Base-by-base conservation (phyloP, 2,888 invertebrate species). In the Drosophila incognita region DNA sequence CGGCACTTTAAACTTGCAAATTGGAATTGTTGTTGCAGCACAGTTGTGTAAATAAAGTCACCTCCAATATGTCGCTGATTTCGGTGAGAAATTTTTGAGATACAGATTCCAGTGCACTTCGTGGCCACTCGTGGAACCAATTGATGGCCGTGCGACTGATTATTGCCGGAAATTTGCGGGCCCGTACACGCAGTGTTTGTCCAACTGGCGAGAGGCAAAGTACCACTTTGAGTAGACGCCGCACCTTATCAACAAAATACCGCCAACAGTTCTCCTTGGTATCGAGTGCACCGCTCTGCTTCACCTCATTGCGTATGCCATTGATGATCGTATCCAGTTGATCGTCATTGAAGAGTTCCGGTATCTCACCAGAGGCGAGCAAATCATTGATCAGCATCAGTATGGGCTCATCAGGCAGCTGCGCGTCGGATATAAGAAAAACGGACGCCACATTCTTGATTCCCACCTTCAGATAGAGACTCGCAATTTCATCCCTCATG, bases 101-200 rank as follows among this genome's bases (percentile, higher is more conserved):
- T 5, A 99, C 99, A 31, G 98, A 98, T 80, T 96, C 95, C 89
- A 99, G 94, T 40, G 99, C 99, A 90, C 97, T 96, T 89, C 95
- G 95, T 2, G 99, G 99, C 99, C 99, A 99, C 91, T 98, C 98
- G 92, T 99, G 98, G 93, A 99, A 99, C 99, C 99, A 99, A 93
- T 99, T 96, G 81, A 99, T 98, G 53, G 97, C 95, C 0, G 98
- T 98, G 91, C 98, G 98, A 93, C 97, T 99, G 36, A 98, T 96
- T 51, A 99, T 94, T 1, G 99, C 98, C 0, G 99, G 99, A 94
- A 99, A 99, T 93, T 98, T 98, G 61, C 99, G 95, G 13, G 97
- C 96, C 69, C 99, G 95, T 27, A 97, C 94, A 59, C 99, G 94
- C 38, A 99, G 94, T 0, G 97, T 98, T 11, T 96, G 96, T 0